These are phyloP conservation scores for Furnarius figulus DNA, from an alignment of 2,113 vertebrate species.

Conservation along the genomic window DNA sequence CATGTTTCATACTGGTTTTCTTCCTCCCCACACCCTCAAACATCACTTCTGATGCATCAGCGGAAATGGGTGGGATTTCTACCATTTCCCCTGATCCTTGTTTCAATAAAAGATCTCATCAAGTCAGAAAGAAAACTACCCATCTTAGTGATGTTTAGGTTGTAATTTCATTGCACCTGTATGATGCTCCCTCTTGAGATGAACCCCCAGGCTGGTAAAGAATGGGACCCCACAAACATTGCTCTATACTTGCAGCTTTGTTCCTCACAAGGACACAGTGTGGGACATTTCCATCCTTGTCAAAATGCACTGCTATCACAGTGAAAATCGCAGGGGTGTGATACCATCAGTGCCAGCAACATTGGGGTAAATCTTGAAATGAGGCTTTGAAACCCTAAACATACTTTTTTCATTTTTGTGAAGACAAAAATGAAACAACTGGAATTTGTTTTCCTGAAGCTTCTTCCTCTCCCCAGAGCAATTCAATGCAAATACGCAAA, in stretches of 20 bases:
- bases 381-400: background rate
- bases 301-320: background rate
- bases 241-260: background rate
- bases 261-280: background rate
- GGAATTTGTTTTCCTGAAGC: constrained; percentile 12
- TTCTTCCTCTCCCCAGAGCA: constrained; percentile 28
- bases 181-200: background rate
- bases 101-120: background rate
- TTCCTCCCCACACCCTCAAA: background rate
- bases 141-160: background rate
- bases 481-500: constrained; percentile 32
- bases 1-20: background rate
- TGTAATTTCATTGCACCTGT: background rate
- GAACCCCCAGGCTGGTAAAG: background rate
- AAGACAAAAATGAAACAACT: background rate
- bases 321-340: background rate
- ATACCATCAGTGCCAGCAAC: background rate
- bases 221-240: background rate
- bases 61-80: background rate
- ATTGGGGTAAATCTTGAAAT: background rate
- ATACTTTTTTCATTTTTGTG: background rate
- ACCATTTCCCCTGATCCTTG: background rate
- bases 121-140: background rate
- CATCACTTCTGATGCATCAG: background rate
- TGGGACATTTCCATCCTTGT: background rate